Percentiles rank a stretch among this genome's conserved stretches.
Conservation (phyloP, 2,113 vertebrate genomes). For the Gallinago media region DNA sequence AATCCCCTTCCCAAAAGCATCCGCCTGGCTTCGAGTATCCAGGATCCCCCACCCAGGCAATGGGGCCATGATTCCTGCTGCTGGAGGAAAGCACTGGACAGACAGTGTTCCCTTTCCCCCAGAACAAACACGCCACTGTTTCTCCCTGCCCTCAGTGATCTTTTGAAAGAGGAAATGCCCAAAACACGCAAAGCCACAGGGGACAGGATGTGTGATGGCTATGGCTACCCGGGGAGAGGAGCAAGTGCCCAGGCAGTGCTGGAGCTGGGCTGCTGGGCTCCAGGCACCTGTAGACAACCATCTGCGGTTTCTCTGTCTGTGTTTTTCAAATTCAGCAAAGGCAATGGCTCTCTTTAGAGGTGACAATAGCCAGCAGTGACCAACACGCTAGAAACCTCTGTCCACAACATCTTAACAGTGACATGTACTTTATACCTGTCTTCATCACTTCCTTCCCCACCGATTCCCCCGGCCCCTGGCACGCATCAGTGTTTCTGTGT, state of each 20-base stretch:
- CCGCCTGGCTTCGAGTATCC: background rate
- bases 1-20: background rate
- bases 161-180: background rate
- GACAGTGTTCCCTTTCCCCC: background rate
- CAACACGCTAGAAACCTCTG: background rate
- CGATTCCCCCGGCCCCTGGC: accelerated
- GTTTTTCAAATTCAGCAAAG: background rate
- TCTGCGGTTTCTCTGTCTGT: background rate
- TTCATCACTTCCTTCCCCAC: background rate
- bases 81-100: background rate
- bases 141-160: background rate
- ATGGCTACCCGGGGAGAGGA: accelerated
- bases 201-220: background rate
- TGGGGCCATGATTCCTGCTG: background rate
- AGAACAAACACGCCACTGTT: background rate
- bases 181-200: accelerated
- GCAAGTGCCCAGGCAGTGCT: accelerated
- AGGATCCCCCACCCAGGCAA: background rate
- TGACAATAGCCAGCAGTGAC: background rate
- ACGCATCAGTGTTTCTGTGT: background rate
- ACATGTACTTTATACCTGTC: accelerated
- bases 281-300: background rate
- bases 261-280: background rate
- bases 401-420: background rate
- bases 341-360: background rate